Evolutionary conservation across 2,797 vertebrate genomes (phyloP), one percentile per base, ranked within the genome.

Genomic region (Enteromius afrohamiltoni): DNA sequence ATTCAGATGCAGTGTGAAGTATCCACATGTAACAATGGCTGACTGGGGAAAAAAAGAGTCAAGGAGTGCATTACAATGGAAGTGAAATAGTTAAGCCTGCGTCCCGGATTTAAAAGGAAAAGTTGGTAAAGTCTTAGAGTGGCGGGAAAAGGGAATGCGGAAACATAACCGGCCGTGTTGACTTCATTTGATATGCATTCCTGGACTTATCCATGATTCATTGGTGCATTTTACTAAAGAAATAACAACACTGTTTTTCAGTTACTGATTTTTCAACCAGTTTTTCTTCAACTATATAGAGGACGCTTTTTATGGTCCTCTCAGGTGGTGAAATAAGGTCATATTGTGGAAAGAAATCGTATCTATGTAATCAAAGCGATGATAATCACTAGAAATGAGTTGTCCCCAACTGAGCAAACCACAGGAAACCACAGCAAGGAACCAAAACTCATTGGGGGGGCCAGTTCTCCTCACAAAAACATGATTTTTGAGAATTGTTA

Each of bases 1-100:
- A 82, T 84, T 87, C 82, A 85, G 73, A 87, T 87, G 82, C 81
- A 9, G 70, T 71, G 80, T 84, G 82, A 86, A 84, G 85, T 79
- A 58, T 84, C 84, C 68, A 49, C 84, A 74, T 70, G 83, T 64
- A 74, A 71, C 82, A 86, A 67, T 80, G 42, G 82, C 74, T 77
- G 65, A 69, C 58, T 58, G 73, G 37, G 37, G 69, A 55, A 51
- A 69, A 64, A 82, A 47, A 49, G 40, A 60, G 77, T 85, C 70
- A 86, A 77, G 77, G 80, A 40, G 65, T 47, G 64, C 60, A 19
- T 64, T 53, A 77, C 79, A 85, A 77, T 77, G 19, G 74, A 77
- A 29, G 37, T 55, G 6, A 76, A 37, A 68, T 49, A 34, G 71
- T 79, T 83, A 69, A 62, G 84, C 45, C 49, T 65, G 10, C 60